These are phyloP conservation scores for Neosalanx taihuensis DNA, from an alignment of 2,797 vertebrate genomes.

Conservation along the genomic window DNA sequence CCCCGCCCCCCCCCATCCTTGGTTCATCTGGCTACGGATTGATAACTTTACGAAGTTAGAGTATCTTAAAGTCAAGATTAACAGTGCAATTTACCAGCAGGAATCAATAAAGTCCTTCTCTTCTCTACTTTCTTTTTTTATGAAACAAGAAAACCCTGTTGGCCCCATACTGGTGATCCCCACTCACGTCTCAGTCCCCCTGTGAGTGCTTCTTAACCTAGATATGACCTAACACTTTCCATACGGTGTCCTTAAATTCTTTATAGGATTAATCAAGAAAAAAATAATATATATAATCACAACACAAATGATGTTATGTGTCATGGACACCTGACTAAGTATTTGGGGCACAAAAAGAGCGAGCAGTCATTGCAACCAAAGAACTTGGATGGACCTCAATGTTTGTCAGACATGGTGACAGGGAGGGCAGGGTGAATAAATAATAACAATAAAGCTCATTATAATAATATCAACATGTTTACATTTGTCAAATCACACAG, in stretches of 20 bases:
- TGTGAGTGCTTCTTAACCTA: not conserved
- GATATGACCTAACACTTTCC: not conserved
- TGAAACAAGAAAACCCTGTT: not conserved
- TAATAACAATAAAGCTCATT: slow-evolving; percentile 54
- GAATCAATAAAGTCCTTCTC: too few species aligned
- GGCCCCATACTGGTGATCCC: not conserved
- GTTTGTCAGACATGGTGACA: slow-evolving; percentile 33
- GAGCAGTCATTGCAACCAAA: slow-evolving; percentile 20
- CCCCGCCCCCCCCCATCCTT: not conserved
- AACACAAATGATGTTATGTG: not conserved
- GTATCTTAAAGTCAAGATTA: too few species aligned
- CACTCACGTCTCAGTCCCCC: too few species aligned
- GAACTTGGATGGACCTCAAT: slow-evolving; percentile 40
- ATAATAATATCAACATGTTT: slow-evolving; percentile 49
- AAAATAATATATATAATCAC: too few species aligned
- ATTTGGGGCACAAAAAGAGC: not conserved
- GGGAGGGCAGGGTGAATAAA: slow-evolving; percentile 62
- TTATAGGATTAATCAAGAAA: too few species aligned
- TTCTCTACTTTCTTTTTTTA: too few species aligned
- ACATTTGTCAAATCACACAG: slow-evolving; percentile 56
- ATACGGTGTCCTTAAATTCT: too few species aligned
- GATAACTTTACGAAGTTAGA: not conserved
- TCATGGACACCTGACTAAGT: not conserved
- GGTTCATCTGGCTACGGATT: not conserved
- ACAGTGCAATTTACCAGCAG: too few species aligned